Base-by-base conservation (phyloP, 2,888 invertebrate species). In the Drosophila cracens region DNA sequence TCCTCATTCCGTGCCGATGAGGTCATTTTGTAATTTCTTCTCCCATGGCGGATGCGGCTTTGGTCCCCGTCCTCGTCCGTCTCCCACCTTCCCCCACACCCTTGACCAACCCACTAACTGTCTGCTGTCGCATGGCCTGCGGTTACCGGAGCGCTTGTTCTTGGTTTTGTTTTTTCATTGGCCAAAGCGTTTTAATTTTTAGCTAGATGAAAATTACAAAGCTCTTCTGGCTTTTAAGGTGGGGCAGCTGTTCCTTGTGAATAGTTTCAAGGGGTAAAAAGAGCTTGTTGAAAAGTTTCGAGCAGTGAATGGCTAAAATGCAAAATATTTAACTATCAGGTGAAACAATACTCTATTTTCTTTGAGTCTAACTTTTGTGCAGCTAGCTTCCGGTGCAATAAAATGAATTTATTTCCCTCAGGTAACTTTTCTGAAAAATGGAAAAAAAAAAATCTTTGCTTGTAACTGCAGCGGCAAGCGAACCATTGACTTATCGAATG, bases 71-170 rank as follows among this genome's bases (percentile, higher is more conserved):
- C 33, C 38, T n/a, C 29, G 11, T 18, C 29, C 25, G 29, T 6
- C 16, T 18, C 18, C 18, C 18, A 5, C 10, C 27, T 8, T 8
- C 18, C 49, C 5, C 10, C 10, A 49, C 27, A 25, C 49, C 27
- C 18, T 27, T 27, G 49, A 25, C 27, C 49, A 18, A 49, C 18
- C 6, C 27, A 49, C 27, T 40, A 21, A 21, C 69, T 51, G 58
- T 29, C 56, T 62, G 68, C 49, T 61, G 78, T 70, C 57, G 70
- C 59, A 58, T 57, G 57, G 65, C 57, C 82, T 69, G 82, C 54
- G 75, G 82, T 66, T 82, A 31, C 16, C 29, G 34, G 58, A 21
- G 59, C 51, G 29, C 36, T 46, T 43, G 75, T 40, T 49, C 49
- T 46, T 10, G 31, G 33, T 56, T 62, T 57, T 49, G 68, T 46